Conservation (phyloP, 2,113 vertebrate species). For the Rhipidura dahli region DNA sequence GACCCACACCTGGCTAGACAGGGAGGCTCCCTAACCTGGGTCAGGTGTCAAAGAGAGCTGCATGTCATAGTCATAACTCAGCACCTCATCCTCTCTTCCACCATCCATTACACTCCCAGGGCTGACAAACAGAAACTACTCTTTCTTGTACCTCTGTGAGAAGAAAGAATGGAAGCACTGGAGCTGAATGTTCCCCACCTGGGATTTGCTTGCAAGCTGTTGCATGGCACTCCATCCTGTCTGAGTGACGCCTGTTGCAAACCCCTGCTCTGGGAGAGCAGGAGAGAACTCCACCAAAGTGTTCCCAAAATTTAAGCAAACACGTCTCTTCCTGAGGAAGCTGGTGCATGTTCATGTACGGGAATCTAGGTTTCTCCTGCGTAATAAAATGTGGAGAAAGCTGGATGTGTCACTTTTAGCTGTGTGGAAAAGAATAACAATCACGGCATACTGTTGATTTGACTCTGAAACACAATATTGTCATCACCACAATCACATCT, state of each 20-base stretch:
- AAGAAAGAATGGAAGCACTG: conserved; percentile 23
- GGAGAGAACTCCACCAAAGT: neutral
- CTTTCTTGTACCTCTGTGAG: conserved; percentile 16
- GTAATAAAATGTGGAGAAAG: neutral
- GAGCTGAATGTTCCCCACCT: neutral
- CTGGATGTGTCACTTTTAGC: neutral
- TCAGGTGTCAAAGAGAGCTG: conserved; percentile 54
- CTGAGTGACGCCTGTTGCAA: conserved; percentile 8
- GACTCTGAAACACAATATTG: neutral
- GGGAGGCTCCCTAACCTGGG: conserved; percentile 53
- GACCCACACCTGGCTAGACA: conserved; percentile 56
- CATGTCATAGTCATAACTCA: conserved; percentile 26
- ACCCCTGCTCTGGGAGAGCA: neutral
- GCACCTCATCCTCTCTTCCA: conserved; percentile 30
- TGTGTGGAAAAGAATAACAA: neutral
- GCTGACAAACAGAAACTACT: neutral
- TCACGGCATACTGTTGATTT: neutral
- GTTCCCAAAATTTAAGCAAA: neutral
- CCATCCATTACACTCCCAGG: conserved; percentile 29
- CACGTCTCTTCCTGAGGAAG: neutral
- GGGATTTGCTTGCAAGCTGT: conserved; percentile 36
- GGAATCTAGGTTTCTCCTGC: neutral
- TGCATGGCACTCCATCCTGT: conserved; percentile 64
- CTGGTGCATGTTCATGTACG: neutral
- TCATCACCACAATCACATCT: neutral